A percentile compares a stretch with the other conserved stretches of the same genome.
Conservation (phyloP, 2,797 vertebrate genomes). For the Agapornis canus region DNA sequence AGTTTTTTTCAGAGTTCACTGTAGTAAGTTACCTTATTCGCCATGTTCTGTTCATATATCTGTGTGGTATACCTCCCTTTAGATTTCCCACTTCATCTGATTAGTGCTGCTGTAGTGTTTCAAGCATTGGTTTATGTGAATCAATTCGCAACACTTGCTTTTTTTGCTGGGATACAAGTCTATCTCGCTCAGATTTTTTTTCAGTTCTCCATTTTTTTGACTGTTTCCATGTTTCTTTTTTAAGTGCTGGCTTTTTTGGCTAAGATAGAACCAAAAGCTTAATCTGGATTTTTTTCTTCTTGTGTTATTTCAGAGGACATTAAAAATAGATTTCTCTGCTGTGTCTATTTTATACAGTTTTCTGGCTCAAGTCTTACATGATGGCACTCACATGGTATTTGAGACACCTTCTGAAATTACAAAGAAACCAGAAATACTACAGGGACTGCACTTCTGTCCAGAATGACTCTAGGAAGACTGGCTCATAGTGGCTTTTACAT, state of each 20-base stretch:
- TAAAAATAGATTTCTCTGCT: slow-evolving; percentile 26
- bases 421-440: not conserved
- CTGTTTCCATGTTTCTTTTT: not conserved
- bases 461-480: not conserved
- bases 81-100: not conserved
- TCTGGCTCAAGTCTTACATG: not conserved
- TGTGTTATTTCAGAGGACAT: slow-evolving; percentile 18
- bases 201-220: slow-evolving; percentile 38
- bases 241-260: not conserved
- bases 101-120: not conserved
- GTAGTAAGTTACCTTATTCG: not conserved
- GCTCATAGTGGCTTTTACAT: not conserved
- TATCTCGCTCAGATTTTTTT: not conserved
- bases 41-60: not conserved
- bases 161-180: not conserved
- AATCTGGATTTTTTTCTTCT: not conserved
- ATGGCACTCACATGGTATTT: not conserved
- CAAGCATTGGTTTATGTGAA: not conserved
- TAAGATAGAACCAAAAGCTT: slow-evolving; percentile 36
- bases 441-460: not conserved
- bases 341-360: slow-evolving; percentile 19
- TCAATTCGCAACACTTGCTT: not conserved
- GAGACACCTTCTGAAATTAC: not conserved
- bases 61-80: not conserved
- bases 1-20: not conserved